A percentile compares a stretch with the other conserved stretches of the same genome.
These are phyloP conservation scores for Rhadinocentrus ornatus DNA, from an alignment of 2,797 vertebrate species.

Conservation along the genomic window DNA sequence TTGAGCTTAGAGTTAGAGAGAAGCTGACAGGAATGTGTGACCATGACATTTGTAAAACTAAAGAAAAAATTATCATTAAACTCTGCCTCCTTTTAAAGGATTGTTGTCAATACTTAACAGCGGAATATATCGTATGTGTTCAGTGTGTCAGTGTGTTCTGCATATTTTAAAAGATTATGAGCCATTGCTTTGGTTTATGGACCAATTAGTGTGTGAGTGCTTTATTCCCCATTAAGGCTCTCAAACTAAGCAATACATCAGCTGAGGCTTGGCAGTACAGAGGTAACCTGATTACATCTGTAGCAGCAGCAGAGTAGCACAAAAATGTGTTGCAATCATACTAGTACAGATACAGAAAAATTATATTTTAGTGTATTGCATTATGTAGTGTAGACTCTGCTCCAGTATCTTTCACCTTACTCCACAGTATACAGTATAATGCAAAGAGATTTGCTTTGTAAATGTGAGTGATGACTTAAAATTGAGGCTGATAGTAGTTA, in stretches of 20 bases:
- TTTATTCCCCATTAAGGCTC: constrained; percentile 17
- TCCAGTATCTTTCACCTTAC: constrained; percentile 32
- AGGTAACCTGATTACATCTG: constrained; percentile 48
- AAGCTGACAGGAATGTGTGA: neutral
- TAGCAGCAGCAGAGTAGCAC: constrained; percentile 13
- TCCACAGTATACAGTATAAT: constrained; percentile 31
- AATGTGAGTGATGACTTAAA: constrained; percentile 1
- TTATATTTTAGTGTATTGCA: constrained; percentile 37
- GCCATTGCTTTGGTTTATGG: constrained; percentile 19
- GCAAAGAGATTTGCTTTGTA: constrained; percentile 1
- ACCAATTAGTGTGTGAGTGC: constrained; percentile 38
- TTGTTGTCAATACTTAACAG: too few species aligned
- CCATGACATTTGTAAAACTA: neutral
- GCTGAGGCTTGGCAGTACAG: constrained; percentile 34
- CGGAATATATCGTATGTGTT: constrained; percentile 2
- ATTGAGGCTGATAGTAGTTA: neutral
- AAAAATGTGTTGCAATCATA: constrained; percentile 10
- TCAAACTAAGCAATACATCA: constrained; percentile 27
- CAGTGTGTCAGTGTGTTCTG: constrained; percentile 17
- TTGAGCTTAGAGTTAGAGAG: neutral
- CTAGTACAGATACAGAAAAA: constrained; percentile 11
- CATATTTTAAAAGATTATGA: constrained; percentile 36
- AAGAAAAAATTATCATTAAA: neutral
- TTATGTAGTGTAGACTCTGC: constrained; percentile 30
- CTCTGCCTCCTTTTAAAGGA: neutral